A percentile compares a stretch with the other conserved stretches of the same genome.
These are phyloP conservation scores for Mormyrus iriodes DNA, from an alignment of 2,113 vertebrate species.

Conservation along the genomic window DNA sequence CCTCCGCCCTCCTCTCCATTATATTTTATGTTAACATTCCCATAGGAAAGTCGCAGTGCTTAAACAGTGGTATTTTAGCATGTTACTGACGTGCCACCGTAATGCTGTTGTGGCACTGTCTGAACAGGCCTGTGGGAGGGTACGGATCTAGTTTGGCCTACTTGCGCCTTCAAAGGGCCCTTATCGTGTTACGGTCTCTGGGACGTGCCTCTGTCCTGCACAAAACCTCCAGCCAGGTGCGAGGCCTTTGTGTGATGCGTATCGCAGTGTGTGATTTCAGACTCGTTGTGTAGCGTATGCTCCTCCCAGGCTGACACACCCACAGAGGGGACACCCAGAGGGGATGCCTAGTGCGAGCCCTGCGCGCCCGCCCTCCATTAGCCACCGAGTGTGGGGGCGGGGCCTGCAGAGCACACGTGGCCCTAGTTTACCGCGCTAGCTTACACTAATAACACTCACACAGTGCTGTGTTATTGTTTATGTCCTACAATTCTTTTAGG, in stretches of 20 bases:
- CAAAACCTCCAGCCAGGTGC: background rate
- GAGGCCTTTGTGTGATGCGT: background rate
- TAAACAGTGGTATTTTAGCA: background rate
- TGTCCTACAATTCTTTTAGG: background rate
- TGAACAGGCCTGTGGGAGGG: background rate
- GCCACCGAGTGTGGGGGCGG: conserved; percentile 39
- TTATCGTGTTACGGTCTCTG: background rate
- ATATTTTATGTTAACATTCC: background rate
- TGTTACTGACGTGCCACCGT: background rate
- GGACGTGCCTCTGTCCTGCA: background rate
- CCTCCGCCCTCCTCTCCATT: background rate
- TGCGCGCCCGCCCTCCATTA: conserved; percentile 50
- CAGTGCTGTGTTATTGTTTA: background rate
- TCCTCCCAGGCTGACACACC: background rate
- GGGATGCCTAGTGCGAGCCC: background rate
- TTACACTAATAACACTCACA: background rate
- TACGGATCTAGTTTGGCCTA: background rate
- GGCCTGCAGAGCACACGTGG: conserved; percentile 57
- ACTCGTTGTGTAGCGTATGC: background rate
- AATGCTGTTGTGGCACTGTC: background rate
- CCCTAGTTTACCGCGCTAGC: conserved; percentile 61
- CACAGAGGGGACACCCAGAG: background rate
- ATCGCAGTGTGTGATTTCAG: background rate
- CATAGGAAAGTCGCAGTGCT: background rate
- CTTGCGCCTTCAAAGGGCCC: background rate